These are phyloP conservation scores for Ageneiosus marmoratus DNA, from an alignment of 2,113 vertebrate species.

Conservation along the genomic window DNA sequence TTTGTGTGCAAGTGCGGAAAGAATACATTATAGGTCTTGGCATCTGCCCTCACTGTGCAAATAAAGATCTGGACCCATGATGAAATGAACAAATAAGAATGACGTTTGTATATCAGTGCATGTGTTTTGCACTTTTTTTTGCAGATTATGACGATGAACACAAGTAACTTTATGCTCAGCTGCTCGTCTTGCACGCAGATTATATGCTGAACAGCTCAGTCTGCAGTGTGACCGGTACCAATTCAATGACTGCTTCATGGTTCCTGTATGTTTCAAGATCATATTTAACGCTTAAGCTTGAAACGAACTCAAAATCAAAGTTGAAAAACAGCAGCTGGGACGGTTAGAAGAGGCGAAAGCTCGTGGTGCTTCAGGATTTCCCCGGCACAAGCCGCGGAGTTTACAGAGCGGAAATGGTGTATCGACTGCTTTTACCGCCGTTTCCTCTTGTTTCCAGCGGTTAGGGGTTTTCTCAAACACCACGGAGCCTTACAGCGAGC, in stretches of 20 bases:
- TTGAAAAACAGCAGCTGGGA: constrained; percentile 21
- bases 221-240: background rate
- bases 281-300: background rate
- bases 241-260: background rate
- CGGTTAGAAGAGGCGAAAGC: constrained; percentile 21
- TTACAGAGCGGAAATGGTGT: constrained; percentile 65
- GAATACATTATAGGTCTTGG: background rate
- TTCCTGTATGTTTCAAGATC: background rate
- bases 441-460: constrained; percentile 57
- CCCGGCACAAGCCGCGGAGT: constrained; percentile 60
- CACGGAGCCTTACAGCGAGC: constrained; percentile 24
- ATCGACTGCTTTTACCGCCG: constrained; percentile 58
- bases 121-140: background rate
- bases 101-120: background rate
- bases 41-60: background rate
- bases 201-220: background rate
- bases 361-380: constrained; percentile 56
- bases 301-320: background rate
- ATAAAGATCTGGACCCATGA: background rate
- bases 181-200: background rate
- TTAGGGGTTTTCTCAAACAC: constrained; percentile 60
- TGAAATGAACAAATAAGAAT: background rate
- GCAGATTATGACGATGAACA: background rate
- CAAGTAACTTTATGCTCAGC: background rate
- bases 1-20: constrained; percentile 1